phyloP scores from a whole-genome alignment of 2,888 invertebrate species.

The Drosophila dives region DNA sequence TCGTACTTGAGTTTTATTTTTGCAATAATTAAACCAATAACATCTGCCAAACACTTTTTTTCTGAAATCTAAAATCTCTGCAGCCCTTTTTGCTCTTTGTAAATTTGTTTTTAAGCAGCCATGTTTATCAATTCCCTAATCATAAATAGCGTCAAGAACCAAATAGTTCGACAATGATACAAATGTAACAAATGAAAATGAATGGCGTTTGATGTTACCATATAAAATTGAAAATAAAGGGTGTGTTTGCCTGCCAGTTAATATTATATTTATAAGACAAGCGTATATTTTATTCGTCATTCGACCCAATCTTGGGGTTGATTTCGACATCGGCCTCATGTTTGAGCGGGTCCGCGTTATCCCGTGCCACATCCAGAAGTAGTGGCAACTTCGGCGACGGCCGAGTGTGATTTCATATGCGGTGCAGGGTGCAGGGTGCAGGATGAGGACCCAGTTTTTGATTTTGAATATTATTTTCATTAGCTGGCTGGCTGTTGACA shows the following conservation, averaged over 20 bases:
- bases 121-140: conserved; percentile 52
- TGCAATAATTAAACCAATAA: neutral
- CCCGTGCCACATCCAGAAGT: conserved; percentile 40
- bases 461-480: conserved; percentile 71
- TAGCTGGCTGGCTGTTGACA: conserved; percentile 64
- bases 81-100: neutral
- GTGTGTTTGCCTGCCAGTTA: conserved; percentile 33
- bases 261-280: conserved; percentile 51
- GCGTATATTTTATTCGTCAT: conserved; percentile 58
- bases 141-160: conserved; percentile 41
- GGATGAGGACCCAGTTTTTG: conserved; percentile 45
- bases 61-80: no score
- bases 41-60: neutral
- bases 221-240: conserved; percentile 28
- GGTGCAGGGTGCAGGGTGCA: neutral
- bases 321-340: conserved; percentile 18
- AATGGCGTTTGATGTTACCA: conserved; percentile 19
- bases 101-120: conserved; percentile 22
- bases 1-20: neutral
- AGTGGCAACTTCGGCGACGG: conserved; percentile 23
- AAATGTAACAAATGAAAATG: conserved; percentile 62
- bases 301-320: conserved; percentile 42
- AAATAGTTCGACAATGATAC: conserved; percentile 43
- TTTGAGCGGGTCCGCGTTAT: conserved; percentile 13
- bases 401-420: conserved; percentile 21